Percentiles rank a stretch among this genome's conserved stretches.
phyloP scores from a whole-genome alignment of 2,888 invertebrate genomes.

The Petrolisthes cinctipes region DNA sequence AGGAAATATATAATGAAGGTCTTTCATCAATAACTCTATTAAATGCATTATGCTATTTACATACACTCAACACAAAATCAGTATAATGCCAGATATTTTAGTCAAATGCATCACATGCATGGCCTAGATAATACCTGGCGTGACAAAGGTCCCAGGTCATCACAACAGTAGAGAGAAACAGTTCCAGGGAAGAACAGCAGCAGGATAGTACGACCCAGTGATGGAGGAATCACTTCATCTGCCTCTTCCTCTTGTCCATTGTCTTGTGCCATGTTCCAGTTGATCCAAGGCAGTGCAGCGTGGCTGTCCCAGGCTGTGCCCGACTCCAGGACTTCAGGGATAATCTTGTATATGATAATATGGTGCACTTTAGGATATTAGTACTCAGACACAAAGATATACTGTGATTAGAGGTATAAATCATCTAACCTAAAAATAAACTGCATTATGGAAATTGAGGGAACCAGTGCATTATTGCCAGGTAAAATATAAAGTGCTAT shows the following conservation, averaged over 20 bases:
- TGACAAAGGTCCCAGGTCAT: conserved; percentile 83
- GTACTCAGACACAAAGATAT: no score
- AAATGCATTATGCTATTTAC: no score
- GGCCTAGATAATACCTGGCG: conserved; percentile 69
- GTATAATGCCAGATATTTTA: no score
- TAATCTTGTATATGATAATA: conserved; percentile 9
- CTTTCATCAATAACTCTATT: no score
- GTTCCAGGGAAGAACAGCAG: conserved; percentile 88
- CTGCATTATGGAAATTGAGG: neutral
- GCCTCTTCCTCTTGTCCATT: neutral
- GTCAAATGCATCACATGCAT: no score
- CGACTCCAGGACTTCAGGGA: conserved; percentile 71
- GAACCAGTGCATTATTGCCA: no score
- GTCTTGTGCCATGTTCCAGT: conserved; percentile 72
- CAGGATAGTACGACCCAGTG: conserved; percentile 79
- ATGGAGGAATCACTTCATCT: conserved; percentile 72
- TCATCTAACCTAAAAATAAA: neutral
- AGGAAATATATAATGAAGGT: no score
- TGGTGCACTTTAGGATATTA: no score
- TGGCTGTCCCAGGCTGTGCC: conserved; percentile 54
- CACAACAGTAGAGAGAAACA: conserved; percentile 89
- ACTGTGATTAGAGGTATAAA: neutral
- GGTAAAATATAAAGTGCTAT: no score
- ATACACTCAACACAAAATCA: no score
- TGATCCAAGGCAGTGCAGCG: conserved; percentile 78